A percentile compares a stretch with the other conserved stretches of the same genome.
Evolutionary conservation across 2,797 vertebrate genomes (phyloP).

Genomic region (Hoplostethus atlanticus): DNA sequence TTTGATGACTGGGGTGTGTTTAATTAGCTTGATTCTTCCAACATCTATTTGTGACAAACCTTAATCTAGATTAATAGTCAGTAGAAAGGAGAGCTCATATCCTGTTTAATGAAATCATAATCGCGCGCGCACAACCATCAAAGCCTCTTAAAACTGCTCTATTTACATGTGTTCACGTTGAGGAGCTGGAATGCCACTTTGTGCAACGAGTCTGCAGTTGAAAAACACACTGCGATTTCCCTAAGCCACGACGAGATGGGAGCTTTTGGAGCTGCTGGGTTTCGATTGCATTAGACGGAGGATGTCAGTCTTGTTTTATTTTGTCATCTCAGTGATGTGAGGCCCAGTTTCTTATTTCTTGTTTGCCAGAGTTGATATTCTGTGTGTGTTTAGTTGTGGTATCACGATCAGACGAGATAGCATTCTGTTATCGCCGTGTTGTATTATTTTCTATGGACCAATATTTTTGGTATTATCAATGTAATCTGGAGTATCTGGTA

Average conservation of each 20-base stretch:
- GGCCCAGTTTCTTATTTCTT: slow-evolving; percentile 73
- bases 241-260: slow-evolving; percentile 17
- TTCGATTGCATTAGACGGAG: slow-evolving; percentile 48
- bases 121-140: slow-evolving; percentile 62
- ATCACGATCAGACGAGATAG: slow-evolving; percentile 77
- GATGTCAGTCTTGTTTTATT: slow-evolving; percentile 62
- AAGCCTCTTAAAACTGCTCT: slow-evolving; percentile 76
- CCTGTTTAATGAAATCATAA: slow-evolving; percentile 80
- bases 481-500: slow-evolving; percentile 84
- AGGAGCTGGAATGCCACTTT: slow-evolving; percentile 55
- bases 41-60: slow-evolving; percentile 64
- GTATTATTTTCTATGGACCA: slow-evolving; percentile 87
- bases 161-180: slow-evolving; percentile 70
- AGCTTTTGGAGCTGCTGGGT: slow-evolving; percentile 36
- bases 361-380: slow-evolving; percentile 79
- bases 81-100: slow-evolving; percentile 77
- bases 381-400: slow-evolving; percentile 68
- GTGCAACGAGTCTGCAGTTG: not conserved
- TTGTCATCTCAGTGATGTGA: slow-evolving; percentile 61
- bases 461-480: slow-evolving; percentile 84
- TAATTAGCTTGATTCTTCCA: slow-evolving; percentile 74
- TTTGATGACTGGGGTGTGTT: slow-evolving; percentile 66
- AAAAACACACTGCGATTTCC: slow-evolving; percentile 44
- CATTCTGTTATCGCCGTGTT: slow-evolving; percentile 76
- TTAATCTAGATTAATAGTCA: slow-evolving; percentile 79